Base-by-base conservation (phyloP, 2,113 vertebrate genomes). In the Nesogale talazaci region DNA sequence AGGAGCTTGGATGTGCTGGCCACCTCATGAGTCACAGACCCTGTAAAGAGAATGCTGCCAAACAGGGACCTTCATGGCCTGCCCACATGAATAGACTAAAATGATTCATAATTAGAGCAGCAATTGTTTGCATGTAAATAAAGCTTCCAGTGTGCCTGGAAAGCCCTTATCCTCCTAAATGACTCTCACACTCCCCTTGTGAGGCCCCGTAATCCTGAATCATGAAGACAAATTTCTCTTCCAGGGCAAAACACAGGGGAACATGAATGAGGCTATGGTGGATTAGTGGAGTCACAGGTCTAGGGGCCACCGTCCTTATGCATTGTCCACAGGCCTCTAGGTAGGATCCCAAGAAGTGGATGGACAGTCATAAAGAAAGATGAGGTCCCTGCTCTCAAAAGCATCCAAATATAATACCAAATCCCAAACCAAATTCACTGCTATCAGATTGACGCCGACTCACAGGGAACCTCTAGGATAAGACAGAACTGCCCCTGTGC, bases 111-210 rank as follows among this genome's bases (percentile, higher is more conserved):
- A 90, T 81, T n/a, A 92, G 72, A 36, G 40, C 22, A 86, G 65
- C 80, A 74, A 69, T 57, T 70, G 31, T 77, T 67, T 78, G 38
- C 76, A 89, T 52, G 34, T 69, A 76, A 84, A 63, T 88, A 93
- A 92, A 72, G 52, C 57, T 56, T 72, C n/a, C 36, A 6, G 22
- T n/a, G 14, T 94, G 23, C 38, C 27, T 90, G 83, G 65, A 90
- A 94, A 83, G 70, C 8, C 31, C 65, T 59, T 34, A 29, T 93
- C 31, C 65, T 92, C 52, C 57, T 77, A 86, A 94, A 69, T 38
- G 17, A n/a, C 23, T 85, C 86, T 76, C 75, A 80, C 40, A 38
- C 1, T 69, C n/a, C 67, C 36, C 36, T 38, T 61, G 2, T 70
- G 34, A 92, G n/a, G 15, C 23, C 38, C 75, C 72, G 57, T 57